Evolutionary conservation across 2,113 vertebrate genomes (phyloP), one percentile per base, ranked within the genome.

Genomic region (Hippocampus barbouri): DNA sequence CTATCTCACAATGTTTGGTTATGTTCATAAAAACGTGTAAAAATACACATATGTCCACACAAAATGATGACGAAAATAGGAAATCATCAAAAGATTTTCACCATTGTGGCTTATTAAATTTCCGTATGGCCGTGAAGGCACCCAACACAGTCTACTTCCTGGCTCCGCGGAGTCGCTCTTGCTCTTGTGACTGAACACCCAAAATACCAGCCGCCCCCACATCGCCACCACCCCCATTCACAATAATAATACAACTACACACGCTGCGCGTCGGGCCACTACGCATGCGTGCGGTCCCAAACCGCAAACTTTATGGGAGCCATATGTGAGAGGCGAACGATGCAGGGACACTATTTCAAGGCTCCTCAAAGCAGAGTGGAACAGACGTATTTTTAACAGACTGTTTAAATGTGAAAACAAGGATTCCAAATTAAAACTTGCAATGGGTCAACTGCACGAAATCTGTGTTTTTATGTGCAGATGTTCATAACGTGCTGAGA

Each of bases 81-180:
- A 38, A 54, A 38, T 54, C 1, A n/a, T 3, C 2, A 54, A 53
- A 53, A 68, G 5, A 68, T 49, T 14, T 66, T 25, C 23, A 5
- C 14, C 20, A 38, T 20, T 54, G 4, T 47, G 1, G n/a, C 2
- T 25, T 47, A 16, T n/a, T 1, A 79, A 67, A 18, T 25, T 81
- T 63, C 53, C 10, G 15, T 14, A 18, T 25, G 87, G 11, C 59
- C 84, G 7, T 90, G 83, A 90, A 90, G 15, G 87, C 68, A 69
- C 68, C 53, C 38, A 18, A 38, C 30, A 16, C 77, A 76, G 84
- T 86, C 86, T 85, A 85, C 89, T 89, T 90, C 89, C 88, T 90
- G 89, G 89, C 89, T 90, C 89, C 88, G 76, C 62, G 27, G 79
- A 87, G 89, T 90, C 89, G 80, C 89, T 87, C 87, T 86, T 85